phyloP scores from a whole-genome alignment of 2,888 invertebrate species.

The Ecliptopera silaceata region DNA sequence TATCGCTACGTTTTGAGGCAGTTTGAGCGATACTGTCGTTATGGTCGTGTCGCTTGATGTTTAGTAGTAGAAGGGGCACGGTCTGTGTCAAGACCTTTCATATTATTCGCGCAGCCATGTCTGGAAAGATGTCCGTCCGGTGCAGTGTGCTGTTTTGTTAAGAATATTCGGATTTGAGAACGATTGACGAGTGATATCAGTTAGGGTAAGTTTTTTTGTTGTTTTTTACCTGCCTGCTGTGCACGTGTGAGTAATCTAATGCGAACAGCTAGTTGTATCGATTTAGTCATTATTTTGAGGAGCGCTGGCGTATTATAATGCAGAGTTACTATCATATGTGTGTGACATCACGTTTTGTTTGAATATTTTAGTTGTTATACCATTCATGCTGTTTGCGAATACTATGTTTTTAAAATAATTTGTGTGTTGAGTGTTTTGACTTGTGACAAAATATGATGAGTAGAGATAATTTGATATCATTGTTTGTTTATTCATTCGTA shows the following conservation, averaged over 20 bases:
- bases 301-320: conserved; percentile 44
- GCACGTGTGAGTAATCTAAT: conserved; percentile 23
- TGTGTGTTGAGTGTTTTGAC: background rate
- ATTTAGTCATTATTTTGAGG: conserved; percentile 34
- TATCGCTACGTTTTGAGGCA: conserved; percentile 39
- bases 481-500: background rate
- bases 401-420: conserved; percentile 4
- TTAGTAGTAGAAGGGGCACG: conserved; percentile 58
- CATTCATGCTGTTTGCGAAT: conserved; percentile 33
- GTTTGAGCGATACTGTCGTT: conserved; percentile 28
- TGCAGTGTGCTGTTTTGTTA: conserved; percentile 68
- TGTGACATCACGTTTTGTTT: conserved; percentile 46
- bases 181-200: conserved; percentile 49
- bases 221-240: conserved; percentile 18
- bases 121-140: conserved; percentile 61
- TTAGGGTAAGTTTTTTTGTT: conserved; percentile 55
- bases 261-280: conserved; percentile 27
- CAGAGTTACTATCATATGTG: conserved; percentile 51
- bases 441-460: background rate
- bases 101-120: conserved; percentile 79
- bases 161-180: conserved; percentile 64
- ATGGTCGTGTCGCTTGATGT: conserved; percentile 40
- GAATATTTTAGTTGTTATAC: conserved; percentile 32
- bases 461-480: background rate
- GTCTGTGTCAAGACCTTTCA: conserved; percentile 62